Conservation (phyloP, 2,113 vertebrate genomes). For the Fregata magnificens region DNA sequence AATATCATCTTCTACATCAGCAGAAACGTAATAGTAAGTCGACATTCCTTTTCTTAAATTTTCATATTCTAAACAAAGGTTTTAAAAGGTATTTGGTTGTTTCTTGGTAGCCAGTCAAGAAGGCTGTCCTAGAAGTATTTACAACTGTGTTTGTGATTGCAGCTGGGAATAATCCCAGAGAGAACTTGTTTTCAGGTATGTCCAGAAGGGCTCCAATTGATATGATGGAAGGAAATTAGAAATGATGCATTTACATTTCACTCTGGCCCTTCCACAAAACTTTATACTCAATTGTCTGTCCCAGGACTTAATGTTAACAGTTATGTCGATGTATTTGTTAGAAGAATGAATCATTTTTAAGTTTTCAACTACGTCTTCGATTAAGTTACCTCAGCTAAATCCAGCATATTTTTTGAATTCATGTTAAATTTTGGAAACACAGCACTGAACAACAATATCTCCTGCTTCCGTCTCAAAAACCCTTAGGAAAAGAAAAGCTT, state of each 20-base stretch:
- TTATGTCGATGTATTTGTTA: background rate
- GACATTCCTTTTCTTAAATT: background rate
- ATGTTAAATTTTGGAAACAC: background rate
- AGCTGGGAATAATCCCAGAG: background rate
- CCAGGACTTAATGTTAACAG: background rate
- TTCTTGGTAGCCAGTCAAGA: background rate
- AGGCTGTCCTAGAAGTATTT: background rate
- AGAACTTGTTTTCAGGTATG: background rate
- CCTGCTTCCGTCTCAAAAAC: background rate
- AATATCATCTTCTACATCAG: background rate
- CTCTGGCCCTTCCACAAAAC: background rate
- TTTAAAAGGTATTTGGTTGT: background rate
- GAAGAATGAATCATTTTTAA: background rate
- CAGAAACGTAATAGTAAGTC: background rate
- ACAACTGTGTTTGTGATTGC: background rate
- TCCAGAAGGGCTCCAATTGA: background rate
- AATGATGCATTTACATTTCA: background rate
- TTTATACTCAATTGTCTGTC: background rate
- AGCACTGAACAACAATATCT: background rate
- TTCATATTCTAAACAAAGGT: background rate
- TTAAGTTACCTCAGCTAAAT: background rate
- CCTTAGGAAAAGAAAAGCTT: background rate
- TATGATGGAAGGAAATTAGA: background rate
- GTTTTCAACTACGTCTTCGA: background rate
- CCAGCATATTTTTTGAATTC: background rate